Evolutionary conservation across 2,888 invertebrate genomes (phyloP), one percentile per base, ranked within the genome.

Genomic region (Carpatolechia fugitivella): DNA sequence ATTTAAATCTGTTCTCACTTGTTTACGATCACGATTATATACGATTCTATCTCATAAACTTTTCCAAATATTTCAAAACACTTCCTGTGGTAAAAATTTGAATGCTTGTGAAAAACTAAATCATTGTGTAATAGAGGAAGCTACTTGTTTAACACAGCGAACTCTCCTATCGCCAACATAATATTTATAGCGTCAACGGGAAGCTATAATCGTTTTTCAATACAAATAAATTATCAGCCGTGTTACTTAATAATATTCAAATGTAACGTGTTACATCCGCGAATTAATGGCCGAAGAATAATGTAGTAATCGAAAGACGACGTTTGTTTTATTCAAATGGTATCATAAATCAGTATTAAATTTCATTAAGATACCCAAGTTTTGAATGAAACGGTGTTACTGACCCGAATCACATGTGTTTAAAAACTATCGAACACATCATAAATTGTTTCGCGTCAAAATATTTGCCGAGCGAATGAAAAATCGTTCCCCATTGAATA

Each of bases 401-500:
- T 33, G 48, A 48, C 48, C 36, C 18, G 29, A 51, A 35, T 6
- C 36, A 24, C 36, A 50, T 38, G 50, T 38, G 50, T 38, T 20
- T 16, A 20, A 16, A 18, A 51, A 65, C 72, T 63, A 67, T 70
- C 67, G 69, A 60, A 72, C 65, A 74, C 71, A 76, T 72, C n/a
- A 53, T 53, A 35, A 53, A 73, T 64, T 58, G 64, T 61, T 60
- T 62, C 74, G 71, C 72, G 80, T 87, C 87, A 88, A 77, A 89
- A 89, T 88, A 88, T 89, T 89, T 88, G 82, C 84, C 64, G 69
- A 80, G 72, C 72, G 72, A 64, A 83, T 88, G 82, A 86, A 83
- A 82, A 82, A 86, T 84, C 72, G 70, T 57, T 70, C 76, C 80
- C 74, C 66, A 70, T 65, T 76, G 73, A 78, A 80, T 77, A 78